Conservation (phyloP, 64 coral and sea anemone genomes). For the Porites lutea region DNA sequence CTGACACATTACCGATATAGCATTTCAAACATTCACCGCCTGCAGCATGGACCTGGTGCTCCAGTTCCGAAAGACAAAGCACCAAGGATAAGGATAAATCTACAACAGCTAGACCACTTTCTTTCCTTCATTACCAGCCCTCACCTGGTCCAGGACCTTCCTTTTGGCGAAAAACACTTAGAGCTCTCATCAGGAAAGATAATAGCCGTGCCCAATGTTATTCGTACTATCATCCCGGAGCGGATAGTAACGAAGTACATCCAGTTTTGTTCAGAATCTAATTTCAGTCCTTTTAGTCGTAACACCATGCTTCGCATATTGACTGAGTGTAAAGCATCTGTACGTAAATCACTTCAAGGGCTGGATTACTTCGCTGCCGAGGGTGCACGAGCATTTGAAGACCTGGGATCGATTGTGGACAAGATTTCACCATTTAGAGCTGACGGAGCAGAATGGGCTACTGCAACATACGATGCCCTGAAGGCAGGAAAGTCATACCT, state of each 20-base stretch:
- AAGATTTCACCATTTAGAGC: neutral
- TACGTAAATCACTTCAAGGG: neutral
- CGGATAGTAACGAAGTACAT: neutral
- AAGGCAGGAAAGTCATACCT: constrained; percentile 9
- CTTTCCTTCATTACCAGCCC: constrained; percentile 2
- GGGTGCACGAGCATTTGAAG: neutral
- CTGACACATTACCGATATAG: constrained; percentile 34
- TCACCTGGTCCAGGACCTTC: neutral
- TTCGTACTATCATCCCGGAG: neutral
- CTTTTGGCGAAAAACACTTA: neutral
- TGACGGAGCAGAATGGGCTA: neutral
- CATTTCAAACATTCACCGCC: constrained; percentile 6
- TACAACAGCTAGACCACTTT: neutral
- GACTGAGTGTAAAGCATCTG: neutral
- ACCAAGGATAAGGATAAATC: neutral
- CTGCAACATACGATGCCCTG: neutral
- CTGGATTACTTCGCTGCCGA: neutral
- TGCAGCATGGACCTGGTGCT: neutral
- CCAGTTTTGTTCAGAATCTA: neutral
- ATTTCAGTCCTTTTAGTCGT: neutral
- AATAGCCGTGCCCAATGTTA: neutral
- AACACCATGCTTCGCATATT: neutral
- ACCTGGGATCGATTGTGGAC: neutral
- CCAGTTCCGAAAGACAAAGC: neutral
- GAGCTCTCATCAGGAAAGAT: neutral